These are phyloP conservation scores for Paradisaea rubra DNA, from an alignment of 2,113 vertebrate species.

Conservation along the genomic window DNA sequence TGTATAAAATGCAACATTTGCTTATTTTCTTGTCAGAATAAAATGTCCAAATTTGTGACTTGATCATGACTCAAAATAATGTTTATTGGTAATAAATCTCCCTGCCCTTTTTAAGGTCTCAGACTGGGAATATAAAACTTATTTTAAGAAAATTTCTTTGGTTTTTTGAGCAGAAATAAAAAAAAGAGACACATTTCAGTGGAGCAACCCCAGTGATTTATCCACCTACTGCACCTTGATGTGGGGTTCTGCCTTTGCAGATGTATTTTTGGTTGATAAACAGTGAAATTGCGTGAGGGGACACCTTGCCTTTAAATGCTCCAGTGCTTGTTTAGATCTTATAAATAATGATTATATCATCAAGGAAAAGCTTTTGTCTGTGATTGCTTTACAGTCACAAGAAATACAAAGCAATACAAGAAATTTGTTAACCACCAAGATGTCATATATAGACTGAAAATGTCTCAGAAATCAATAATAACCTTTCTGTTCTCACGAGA, in stretches of 20 bases:
- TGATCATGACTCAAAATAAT: not conserved
- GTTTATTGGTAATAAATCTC: not conserved
- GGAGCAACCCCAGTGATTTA: not conserved
- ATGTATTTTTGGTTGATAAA: not conserved
- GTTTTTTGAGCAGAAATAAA: not conserved
- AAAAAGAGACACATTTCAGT: not conserved
- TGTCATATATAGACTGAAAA: not conserved
- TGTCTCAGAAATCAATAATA: not conserved
- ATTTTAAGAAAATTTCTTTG: not conserved
- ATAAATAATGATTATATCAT: not conserved
- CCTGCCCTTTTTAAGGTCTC: not conserved
- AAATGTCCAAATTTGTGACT: not conserved
- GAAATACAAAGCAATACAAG: not conserved
- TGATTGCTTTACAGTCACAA: not conserved
- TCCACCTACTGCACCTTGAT: not conserved
- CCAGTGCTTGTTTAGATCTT: not conserved
- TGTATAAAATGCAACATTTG: not conserved
- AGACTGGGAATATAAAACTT: not conserved
- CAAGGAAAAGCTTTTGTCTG: not conserved
- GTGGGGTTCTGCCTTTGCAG: not conserved
- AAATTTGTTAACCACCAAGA: not conserved
- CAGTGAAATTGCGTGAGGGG: not conserved
- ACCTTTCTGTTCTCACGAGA: not conserved
- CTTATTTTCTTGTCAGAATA: not conserved
- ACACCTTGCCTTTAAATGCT: not conserved